Percentiles rank a stretch among this genome's conserved stretches.
Evolutionary conservation across 2,888 invertebrate species (phyloP).

Genomic region (Pristionchus exspectatus): DNA sequence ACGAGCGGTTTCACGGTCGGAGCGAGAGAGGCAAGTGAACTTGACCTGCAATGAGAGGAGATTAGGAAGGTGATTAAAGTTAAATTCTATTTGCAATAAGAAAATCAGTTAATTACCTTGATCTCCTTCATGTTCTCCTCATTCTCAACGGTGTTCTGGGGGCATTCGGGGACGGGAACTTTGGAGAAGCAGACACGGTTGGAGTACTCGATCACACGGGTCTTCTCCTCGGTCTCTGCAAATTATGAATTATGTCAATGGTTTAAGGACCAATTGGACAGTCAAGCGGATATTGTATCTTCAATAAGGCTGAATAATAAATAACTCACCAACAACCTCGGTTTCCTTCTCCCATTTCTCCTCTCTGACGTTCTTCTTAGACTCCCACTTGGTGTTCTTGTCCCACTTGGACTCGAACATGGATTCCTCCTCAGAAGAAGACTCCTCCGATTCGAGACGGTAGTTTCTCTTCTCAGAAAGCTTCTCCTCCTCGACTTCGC

Average conservation of each 20-base stretch:
- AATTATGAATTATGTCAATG: no score
- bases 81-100: no score
- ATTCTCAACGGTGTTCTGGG: background rate
- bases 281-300: no score
- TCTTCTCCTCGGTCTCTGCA: constrained; percentile 69
- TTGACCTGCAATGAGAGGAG: constrained; percentile 53
- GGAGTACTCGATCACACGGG: constrained; percentile 68
- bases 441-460: constrained; percentile 24
- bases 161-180: constrained; percentile 70
- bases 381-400: background rate
- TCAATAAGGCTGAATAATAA: no score
- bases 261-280: no score
- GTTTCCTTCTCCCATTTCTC: background rate
- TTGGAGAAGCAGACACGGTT: constrained; percentile 75
- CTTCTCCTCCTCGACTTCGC: constrained; percentile 54
- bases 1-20: constrained; percentile 65
- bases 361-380: constrained; percentile 40
- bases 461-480: background rate
- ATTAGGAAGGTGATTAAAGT: no score
- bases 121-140: constrained; percentile 46
- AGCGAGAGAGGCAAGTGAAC: constrained; percentile 72
- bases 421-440: constrained; percentile 1
- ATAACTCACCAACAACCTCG: background rate
- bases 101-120: background rate
- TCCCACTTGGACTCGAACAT: constrained; percentile 8